Percentiles rank a stretch among this genome's conserved stretches.
Evolutionary conservation across 1,140 invertebrate species (phyloP).

Genomic region (Plectrocnemia conspersa): DNA sequence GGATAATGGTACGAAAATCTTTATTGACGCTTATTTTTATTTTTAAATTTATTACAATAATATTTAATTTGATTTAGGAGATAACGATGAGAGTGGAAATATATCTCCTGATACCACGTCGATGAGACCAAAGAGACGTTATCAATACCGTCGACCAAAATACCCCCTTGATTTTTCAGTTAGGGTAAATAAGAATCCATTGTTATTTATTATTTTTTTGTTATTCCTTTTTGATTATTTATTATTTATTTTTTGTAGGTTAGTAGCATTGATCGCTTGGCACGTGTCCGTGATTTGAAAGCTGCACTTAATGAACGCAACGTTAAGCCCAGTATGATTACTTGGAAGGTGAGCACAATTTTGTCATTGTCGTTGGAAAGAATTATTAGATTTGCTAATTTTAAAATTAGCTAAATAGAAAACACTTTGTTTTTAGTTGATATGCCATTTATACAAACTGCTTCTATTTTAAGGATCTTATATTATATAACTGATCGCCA

Average conservation of each 20-base stretch:
- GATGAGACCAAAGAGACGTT: slow-evolving; percentile 28
- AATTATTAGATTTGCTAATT: no score
- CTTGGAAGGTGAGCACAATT: slow-evolving; percentile 51
- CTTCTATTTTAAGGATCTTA: no score
- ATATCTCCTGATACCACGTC: slow-evolving; percentile 33
- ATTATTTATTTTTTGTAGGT: slow-evolving; percentile 41
- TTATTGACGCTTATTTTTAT: background rate
- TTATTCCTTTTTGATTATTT: slow-evolving; percentile 10
- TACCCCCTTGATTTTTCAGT: slow-evolving; percentile 47
- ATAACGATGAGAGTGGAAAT: slow-evolving; percentile 29
- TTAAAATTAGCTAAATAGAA: no score
- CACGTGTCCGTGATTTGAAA: slow-evolving; percentile 61
- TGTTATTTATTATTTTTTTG: slow-evolving; percentile 3
- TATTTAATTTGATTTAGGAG: slow-evolving; percentile 8
- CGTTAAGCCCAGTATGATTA: slow-evolving; percentile 61
- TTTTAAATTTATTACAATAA: background rate
- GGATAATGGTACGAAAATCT: slow-evolving; percentile 6
- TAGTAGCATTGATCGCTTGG: slow-evolving; percentile 57
- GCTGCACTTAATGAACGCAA: slow-evolving; percentile 58
- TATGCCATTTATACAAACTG: no score
- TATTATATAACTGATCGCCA: no score
- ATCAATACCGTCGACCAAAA: slow-evolving; percentile 39
- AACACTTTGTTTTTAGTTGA: no score
- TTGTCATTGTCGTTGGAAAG: slow-evolving; percentile 8
- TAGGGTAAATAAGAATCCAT: no score